Conservation (phyloP, 2,797 vertebrate species). For the Tragopan temminckii region DNA sequence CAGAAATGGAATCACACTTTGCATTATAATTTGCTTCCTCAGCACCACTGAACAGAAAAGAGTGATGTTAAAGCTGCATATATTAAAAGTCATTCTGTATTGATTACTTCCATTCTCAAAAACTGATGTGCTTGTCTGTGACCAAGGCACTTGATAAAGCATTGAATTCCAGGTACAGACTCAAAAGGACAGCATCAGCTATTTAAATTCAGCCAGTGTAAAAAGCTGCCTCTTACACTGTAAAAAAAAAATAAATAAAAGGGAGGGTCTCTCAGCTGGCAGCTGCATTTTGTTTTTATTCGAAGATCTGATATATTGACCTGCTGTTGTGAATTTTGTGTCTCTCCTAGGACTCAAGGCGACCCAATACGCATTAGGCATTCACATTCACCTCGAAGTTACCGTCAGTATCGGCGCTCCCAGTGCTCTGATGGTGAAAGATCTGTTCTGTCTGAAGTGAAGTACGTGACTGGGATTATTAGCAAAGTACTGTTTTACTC, state of each 20-base stretch:
- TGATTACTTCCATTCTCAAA: constrained; percentile 2
- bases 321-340: background rate
- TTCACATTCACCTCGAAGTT: constrained; percentile 89
- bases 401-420: constrained; percentile 88
- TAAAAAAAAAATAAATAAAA: background rate
- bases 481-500: background rate
- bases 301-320: background rate
- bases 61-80: background rate
- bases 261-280: background rate
- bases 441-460: constrained; percentile 91
- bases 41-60: background rate
- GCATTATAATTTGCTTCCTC: constrained; percentile 28
- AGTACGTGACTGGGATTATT: constrained; percentile 79
- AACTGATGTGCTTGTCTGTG: background rate
- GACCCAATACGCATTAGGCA: constrained; percentile 89
- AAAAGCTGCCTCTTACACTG: background rate
- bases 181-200: background rate
- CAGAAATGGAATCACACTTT: background rate
- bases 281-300: background rate
- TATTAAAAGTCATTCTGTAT: background rate
- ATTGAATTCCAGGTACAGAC: background rate
- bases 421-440: constrained; percentile 92
- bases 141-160: background rate
- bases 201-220: background rate
- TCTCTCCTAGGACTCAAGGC: constrained; percentile 86